Base-by-base conservation (phyloP, 2,113 vertebrate genomes). In the Percina caprodes region DNA sequence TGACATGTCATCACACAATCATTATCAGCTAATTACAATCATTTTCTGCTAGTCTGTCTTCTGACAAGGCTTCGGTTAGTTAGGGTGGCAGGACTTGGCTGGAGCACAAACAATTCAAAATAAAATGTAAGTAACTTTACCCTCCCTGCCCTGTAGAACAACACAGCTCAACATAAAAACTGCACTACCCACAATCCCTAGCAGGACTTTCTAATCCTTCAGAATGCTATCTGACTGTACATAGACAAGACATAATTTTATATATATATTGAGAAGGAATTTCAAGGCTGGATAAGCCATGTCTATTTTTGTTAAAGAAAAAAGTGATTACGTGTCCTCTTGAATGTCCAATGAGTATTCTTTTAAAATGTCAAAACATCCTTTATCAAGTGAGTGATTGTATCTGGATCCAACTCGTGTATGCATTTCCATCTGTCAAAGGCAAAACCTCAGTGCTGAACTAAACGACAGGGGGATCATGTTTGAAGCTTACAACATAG, bases 261-360 rank as follows among this genome's bases (percentile, higher is more conserved):
- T 95, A 94, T 89, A 30, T 30, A 92, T 91, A 92, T 84, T 88
- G 76, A 94, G 91, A 94, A 87, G 92, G 95, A 95, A 93, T 94
- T 93, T 91, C 91, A 92, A 94, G 93, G 95, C 94, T 94, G 94
- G 94, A 93, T 73, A 93, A 94, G 94, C 94, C 93, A 1, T 88
- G 94, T 95, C 94, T 96, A 96, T 96, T 96, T 96, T 96, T 96
- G 93, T 95, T 95, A 94, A 94, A 94, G 85, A 79, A 82, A 84
- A 92, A 91, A 89, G 88, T 89, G 89, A 93, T 90, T 87, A 83
- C 24, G 74, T 89, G 92, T 92, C 86, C 87, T 93, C 91, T 92
- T 91, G 92, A 95, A 95, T 93, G 94, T 95, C 82, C 77, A 61
- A 86, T 82, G 65, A 92, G 83, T 92, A 88, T 93, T 92, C 81